A percentile compares a stretch with the other conserved stretches of the same genome.
Conservation (phyloP, 2,797 vertebrate species). For the Peromyscus eremicus region DNA sequence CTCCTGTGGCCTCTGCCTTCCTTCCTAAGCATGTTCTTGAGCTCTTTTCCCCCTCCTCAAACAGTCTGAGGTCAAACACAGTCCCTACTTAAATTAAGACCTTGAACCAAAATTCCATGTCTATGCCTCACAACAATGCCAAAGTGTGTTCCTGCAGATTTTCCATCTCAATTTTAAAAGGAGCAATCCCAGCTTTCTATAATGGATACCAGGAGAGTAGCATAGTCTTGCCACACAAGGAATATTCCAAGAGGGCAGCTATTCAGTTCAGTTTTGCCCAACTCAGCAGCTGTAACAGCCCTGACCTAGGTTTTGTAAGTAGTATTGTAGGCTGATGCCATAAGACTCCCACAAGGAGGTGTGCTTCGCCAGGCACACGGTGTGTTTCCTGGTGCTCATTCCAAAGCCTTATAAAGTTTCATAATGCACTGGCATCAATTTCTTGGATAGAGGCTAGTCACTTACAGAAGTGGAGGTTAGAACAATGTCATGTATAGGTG, state of each 20-base stretch:
- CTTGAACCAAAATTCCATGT: not conserved
- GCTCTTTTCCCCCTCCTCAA: not conserved
- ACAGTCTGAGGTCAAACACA: not conserved
- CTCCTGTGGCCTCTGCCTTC: not conserved
- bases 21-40: not conserved
- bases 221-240: too few relatives aligned
- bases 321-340: not conserved
- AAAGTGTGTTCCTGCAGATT: not conserved
- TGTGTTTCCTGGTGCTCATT: not conserved
- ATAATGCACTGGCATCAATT: not conserved
- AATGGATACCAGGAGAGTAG: not conserved
- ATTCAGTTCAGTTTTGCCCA: not conserved
- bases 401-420: not conserved
- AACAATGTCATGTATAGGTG: rapidly evolving
- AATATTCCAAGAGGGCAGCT: not conserved
- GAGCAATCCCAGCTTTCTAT: rapidly evolving
- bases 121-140: not conserved
- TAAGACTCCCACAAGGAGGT: not conserved
- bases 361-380: not conserved
- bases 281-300: not conserved
- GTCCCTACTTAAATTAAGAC: not conserved
- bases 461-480: not conserved
- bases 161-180: not conserved
- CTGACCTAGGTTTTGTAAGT: not conserved
- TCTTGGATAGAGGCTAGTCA: not conserved